These are phyloP conservation scores for Montifringilla adamsi DNA, from an alignment of 2,113 vertebrate species.

Conservation along the genomic window DNA sequence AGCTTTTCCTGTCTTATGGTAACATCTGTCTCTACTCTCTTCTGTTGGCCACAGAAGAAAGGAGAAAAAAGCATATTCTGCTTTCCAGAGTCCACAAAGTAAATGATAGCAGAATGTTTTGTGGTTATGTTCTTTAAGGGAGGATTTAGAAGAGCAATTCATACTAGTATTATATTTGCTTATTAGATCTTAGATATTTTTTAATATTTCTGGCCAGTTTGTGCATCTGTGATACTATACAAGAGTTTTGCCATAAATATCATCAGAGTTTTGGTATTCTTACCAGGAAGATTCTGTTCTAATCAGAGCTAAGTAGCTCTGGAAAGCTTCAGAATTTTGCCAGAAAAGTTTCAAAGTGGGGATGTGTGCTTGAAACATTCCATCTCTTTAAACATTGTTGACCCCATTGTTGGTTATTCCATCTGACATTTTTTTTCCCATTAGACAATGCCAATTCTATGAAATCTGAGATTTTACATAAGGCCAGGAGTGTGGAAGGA, in stretches of 20 bases:
- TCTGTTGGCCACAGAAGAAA: neutral
- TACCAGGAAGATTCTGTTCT: neutral
- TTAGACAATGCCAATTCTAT: neutral
- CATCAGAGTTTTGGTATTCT: neutral
- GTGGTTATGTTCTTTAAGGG: neutral
- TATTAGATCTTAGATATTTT: neutral
- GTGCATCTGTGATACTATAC: neutral
- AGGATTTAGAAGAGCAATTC: neutral
- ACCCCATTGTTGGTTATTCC: neutral
- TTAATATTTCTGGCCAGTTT: neutral
- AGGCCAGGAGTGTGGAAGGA: neutral
- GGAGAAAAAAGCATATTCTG: neutral
- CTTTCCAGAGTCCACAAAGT: neutral
- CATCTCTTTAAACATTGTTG: neutral
- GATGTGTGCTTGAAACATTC: neutral
- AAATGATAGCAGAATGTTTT: neutral
- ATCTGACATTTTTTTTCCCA: neutral
- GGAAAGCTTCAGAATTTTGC: neutral
- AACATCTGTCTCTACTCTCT: neutral
- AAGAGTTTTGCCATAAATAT: neutral
- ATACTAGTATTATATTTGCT: neutral
- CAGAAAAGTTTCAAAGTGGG: neutral
- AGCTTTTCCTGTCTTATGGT: neutral
- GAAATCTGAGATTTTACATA: neutral
- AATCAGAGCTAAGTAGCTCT: neutral